Percentiles rank a stretch among this genome's conserved stretches.
These are phyloP conservation scores for Ditula angustiorana DNA, from an alignment of 2,888 invertebrate genomes.

Conservation along the genomic window DNA sequence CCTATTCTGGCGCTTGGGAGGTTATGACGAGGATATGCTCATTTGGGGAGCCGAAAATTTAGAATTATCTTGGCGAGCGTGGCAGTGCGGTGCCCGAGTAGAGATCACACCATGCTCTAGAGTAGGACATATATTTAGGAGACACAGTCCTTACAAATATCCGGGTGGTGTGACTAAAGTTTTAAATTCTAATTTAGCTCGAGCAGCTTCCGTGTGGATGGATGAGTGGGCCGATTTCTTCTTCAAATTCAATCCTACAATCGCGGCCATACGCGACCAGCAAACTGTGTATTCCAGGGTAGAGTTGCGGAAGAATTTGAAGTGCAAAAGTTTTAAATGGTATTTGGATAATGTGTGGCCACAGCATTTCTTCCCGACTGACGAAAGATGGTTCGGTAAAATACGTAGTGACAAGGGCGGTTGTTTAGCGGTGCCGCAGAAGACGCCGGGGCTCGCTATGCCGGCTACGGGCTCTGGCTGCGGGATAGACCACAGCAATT, in stretches of 20 bases:
- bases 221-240: conserved; percentile 98
- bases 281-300: conserved; percentile 88
- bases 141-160: conserved; percentile 97
- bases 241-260: conserved; percentile 93
- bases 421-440: conserved; percentile 72
- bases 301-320: conserved; percentile 88
- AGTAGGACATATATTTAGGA: conserved; percentile 96
- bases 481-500: conserved; percentile 77
- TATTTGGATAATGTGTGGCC: conserved; percentile 98
- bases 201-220: conserved; percentile 99
- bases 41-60: conserved; percentile 99
- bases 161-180: conserved; percentile 95
- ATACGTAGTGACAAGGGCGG: conserved; percentile 85
- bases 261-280: conserved; percentile 83
- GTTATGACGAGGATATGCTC: conserved; percentile 89
- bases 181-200: conserved; percentile 95
- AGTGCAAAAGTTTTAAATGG: conserved; percentile 96
- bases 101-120: conserved; percentile 97
- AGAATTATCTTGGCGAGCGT: conserved; percentile 97
- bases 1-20: conserved; percentile 94
- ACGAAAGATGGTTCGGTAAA: conserved; percentile 95
- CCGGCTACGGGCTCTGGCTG: conserved; percentile 89
- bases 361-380: conserved; percentile 96
- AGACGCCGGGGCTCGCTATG: conserved; percentile 89
- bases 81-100: conserved; percentile 97